These are phyloP conservation scores for Unio pictorum DNA, from an alignment of 2,888 invertebrate species.

Conservation along the genomic window DNA sequence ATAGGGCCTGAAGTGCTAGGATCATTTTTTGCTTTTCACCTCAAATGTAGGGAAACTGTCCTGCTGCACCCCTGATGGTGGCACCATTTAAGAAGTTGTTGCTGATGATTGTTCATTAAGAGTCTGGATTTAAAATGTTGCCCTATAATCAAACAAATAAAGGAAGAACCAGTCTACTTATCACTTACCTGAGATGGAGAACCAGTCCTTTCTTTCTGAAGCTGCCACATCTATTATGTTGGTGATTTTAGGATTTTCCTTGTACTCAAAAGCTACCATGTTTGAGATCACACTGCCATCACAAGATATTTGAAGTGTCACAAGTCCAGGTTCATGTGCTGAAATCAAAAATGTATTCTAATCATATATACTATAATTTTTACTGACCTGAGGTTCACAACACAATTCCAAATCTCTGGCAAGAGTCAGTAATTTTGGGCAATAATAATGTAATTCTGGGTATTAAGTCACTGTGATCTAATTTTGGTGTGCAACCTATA, in stretches of 20 bases:
- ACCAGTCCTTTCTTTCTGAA: slow-evolving; percentile 43
- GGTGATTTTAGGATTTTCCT: slow-evolving; percentile 27
- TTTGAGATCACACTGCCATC: slow-evolving; percentile 90
- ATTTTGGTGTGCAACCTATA: not conserved
- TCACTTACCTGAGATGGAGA: slow-evolving; percentile 61
- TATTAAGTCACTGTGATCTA: not conserved
- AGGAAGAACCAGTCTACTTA: slow-evolving; percentile 23
- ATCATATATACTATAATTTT: too few relatives aligned
- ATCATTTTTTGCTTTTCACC: too few relatives aligned
- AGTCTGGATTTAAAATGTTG: slow-evolving; percentile 1
- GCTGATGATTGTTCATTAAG: not conserved
- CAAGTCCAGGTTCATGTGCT: slow-evolving; percentile 92
- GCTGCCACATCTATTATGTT: slow-evolving; percentile 6
- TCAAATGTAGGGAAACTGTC: too few relatives aligned
- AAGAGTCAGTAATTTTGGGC: not conserved
- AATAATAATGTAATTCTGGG: not conserved
- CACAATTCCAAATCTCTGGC: too few relatives aligned
- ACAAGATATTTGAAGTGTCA: slow-evolving; percentile 91
- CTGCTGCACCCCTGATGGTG: too few relatives aligned
- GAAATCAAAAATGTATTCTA: slow-evolving; percentile 20
- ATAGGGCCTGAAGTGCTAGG: too few relatives aligned
- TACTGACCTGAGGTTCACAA: too few relatives aligned
- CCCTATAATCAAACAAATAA: not conserved
- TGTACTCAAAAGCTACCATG: slow-evolving; percentile 66
- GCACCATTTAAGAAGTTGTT: too few relatives aligned